Percentiles rank a stretch among this genome's conserved stretches.
Conservation (phyloP, 2,113 vertebrate genomes). For the Solenodon paradoxus region DNA sequence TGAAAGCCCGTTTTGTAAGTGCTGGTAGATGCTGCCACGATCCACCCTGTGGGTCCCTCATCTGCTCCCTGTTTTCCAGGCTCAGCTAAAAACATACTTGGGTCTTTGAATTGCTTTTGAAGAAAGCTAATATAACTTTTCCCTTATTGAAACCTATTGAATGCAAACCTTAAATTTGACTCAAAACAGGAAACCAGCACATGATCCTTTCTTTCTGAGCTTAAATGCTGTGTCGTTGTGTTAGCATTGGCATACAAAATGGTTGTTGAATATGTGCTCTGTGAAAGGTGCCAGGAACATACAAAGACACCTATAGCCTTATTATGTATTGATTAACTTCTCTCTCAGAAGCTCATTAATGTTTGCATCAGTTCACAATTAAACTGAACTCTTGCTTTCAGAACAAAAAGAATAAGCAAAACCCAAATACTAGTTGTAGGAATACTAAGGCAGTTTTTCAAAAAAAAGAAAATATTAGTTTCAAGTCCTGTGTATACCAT, state of each 20-base stretch:
- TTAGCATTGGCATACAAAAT: neutral
- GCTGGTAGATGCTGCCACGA: neutral
- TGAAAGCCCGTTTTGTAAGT: slow-evolving; percentile 97
- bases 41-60: neutral
- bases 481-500: neutral
- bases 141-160: neutral
- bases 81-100: neutral
- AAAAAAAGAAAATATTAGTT: neutral
- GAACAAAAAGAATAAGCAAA: neutral
- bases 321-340: neutral
- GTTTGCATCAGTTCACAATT: neutral
- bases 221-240: neutral
- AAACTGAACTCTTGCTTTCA: neutral
- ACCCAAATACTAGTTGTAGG: neutral
- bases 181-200: neutral
- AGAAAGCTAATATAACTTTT: neutral
- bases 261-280: neutral
- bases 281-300: neutral
- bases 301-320: neutral
- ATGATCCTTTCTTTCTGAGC: neutral
- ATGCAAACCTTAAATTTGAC: neutral
- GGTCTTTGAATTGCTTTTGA: neutral
- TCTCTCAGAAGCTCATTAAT: neutral
- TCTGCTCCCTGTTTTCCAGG: neutral
- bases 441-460: neutral